Evolutionary conservation across 2,797 vertebrate genomes (phyloP).

Genomic region (Gadopsis marmoratus): DNA sequence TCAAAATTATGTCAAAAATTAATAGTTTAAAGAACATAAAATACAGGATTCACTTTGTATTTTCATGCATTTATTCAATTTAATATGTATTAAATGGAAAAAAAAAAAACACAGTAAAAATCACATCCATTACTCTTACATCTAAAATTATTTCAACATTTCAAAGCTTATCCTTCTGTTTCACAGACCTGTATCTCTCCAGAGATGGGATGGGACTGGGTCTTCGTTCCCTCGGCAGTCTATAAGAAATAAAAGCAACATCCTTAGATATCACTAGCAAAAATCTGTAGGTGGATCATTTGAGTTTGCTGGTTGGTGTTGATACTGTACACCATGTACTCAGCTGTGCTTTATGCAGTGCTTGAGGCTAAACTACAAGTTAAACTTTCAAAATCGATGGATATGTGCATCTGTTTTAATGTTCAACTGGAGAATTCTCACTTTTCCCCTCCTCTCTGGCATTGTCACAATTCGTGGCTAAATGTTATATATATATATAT

Average conservation of each 20-base stretch:
- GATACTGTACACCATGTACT: slow-evolving; percentile 24
- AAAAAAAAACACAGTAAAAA: background rate
- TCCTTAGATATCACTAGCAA: slow-evolving; percentile 20
- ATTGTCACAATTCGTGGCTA: background rate
- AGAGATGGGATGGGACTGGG: slow-evolving; percentile 90
- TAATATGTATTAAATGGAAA: background rate
- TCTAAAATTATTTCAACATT: background rate
- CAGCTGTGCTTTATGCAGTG: slow-evolving; percentile 6
- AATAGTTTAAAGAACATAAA: too few relatives aligned
- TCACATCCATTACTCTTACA: background rate
- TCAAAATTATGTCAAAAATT: background rate
- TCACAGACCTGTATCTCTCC: slow-evolving; percentile 96
- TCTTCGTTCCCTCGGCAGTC: slow-evolving; percentile 89
- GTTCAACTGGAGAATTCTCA: slow-evolving; percentile 7
- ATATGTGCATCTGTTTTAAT: slow-evolving; percentile 4
- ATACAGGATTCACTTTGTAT: background rate
- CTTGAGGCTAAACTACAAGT: slow-evolving; percentile 31
- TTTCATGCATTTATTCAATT: background rate
- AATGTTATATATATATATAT: background rate
- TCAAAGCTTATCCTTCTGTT: slow-evolving; percentile 4
- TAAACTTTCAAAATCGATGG: background rate
- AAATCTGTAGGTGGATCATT: slow-evolving; percentile 32
- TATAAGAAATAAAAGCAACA: slow-evolving; percentile 72
- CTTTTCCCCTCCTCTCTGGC: background rate
- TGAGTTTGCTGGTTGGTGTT: slow-evolving; percentile 46